Conservation (phyloP, 2,888 invertebrate genomes). For the Drosophila aldrichi region DNA sequence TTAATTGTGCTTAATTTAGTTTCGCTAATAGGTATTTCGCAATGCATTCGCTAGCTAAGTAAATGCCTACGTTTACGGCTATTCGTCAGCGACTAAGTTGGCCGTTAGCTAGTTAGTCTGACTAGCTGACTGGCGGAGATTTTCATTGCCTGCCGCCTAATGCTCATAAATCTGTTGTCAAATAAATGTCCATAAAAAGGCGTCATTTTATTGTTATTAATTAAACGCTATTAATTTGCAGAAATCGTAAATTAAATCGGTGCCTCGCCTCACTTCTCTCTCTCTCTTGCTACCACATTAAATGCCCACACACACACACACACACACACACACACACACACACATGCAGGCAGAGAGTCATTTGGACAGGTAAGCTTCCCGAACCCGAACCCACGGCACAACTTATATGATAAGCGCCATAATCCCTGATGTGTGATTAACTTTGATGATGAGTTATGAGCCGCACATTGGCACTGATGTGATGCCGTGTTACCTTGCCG, state of each 20-base stretch:
- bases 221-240: constrained; percentile 82
- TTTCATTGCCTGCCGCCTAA: constrained; percentile 31
- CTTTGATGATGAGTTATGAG: constrained; percentile 81
- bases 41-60: constrained; percentile 7
- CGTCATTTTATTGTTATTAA: constrained; percentile 83
- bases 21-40: neutral
- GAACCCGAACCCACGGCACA: constrained; percentile 23
- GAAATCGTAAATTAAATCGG: constrained; percentile 82
- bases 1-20: constrained; percentile 36
- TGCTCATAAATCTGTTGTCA: constrained; percentile 70
- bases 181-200: constrained; percentile 77
- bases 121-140: constrained; percentile 1
- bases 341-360: constrained; percentile 49
- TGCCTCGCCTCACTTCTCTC: constrained; percentile 39
- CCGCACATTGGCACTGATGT: constrained; percentile 78
- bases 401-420: constrained; percentile 80
- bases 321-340: constrained; percentile 20
- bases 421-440: constrained; percentile 81
- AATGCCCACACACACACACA: constrained; percentile 50
- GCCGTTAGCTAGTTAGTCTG: neutral
- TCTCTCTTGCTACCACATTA: constrained; percentile 57
- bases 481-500: constrained; percentile 29
- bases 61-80: constrained; percentile 2
- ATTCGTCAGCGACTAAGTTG: constrained; percentile 10
- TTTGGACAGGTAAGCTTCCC: constrained; percentile 59